Evolutionary conservation across 2,888 invertebrate genomes (phyloP), one percentile per base, ranked within the genome.

Genomic region (Ormyrus nitidulus): DNA sequence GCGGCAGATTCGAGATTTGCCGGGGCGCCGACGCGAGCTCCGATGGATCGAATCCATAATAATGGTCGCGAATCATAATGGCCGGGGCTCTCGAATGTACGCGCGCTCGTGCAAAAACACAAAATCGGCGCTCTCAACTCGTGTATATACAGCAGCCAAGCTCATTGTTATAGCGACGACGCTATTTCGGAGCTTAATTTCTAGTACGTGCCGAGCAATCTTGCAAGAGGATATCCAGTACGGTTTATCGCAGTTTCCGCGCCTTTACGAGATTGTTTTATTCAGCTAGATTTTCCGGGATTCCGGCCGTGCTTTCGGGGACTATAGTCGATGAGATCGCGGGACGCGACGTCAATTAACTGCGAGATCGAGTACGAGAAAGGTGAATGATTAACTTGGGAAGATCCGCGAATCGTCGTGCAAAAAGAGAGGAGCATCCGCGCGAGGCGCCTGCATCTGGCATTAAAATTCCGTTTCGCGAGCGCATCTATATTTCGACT

Each of bases 121-220:
- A 48, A 73, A 65, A 74, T 65, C 34, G 51, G 51, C 13, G 5
- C 9, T 10, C 48, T 49, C 10, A 34, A 2, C 6, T 44, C 2
- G 49, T 19, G 1, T 19, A 19, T 19, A 2, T 3, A 34, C 49
- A 3, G 10, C 9, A 59, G 19, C 8, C 13, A 2, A 3, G 49
- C 34, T 51, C 53, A 66, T 51, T 53, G 53, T 51, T 19, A 49
- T 65, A 48, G 13, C 68, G 68, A 10, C 53, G 44, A 6, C 13
- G 56, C 54, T 61, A 62, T 77, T 56, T 61, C 61, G n/a, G 51
- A 56, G 53, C 46, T 51, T 66, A 66, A 72, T 72, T 77, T 77
- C 56, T 59, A 51, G 64, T 65, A 77, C 71, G 59, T 72, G 65
- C 51, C 48, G 58, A 5, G 19, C 10, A 77, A 59, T 72, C 53